phyloP scores from a whole-genome alignment of 2,113 vertebrate species.

The Nicator chloris region DNA sequence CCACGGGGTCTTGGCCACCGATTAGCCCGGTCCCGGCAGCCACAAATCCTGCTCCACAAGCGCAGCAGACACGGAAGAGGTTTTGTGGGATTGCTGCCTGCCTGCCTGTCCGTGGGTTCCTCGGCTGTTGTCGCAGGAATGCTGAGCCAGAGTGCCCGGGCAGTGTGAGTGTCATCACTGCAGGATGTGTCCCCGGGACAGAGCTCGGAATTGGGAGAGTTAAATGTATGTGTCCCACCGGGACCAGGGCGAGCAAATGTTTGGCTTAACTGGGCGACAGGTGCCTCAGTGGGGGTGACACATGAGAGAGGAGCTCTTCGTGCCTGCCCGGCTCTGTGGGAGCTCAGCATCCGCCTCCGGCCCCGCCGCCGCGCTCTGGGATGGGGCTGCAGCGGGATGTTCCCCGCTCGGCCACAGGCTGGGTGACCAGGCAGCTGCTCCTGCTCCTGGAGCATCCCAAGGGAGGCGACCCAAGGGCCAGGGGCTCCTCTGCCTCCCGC shows the following conservation, averaged over 20 bases:
- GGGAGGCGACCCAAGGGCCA: rapidly evolving
- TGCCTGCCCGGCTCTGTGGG: not conserved
- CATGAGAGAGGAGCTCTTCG: not conserved
- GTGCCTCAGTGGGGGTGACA: not conserved
- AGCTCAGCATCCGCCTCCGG: not conserved
- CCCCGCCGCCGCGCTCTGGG: rapidly evolving
- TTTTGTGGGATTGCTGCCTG: not conserved
- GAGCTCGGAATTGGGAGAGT: not conserved
- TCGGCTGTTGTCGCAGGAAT: not conserved
- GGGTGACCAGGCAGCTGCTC: not conserved
- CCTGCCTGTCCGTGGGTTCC: rapidly evolving
- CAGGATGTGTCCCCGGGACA: not conserved
- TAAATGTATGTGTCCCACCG: not conserved
- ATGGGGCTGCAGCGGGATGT: not conserved
- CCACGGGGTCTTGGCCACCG: rapidly evolving
- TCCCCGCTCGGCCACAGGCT: rapidly evolving
- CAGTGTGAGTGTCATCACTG: rapidly evolving
- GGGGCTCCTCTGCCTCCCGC: not conserved
- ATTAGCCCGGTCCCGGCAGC: rapidly evolving
- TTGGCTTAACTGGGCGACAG: not conserved
- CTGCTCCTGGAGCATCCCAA: not conserved
- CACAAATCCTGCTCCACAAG: rapidly evolving
- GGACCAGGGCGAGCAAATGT: not conserved
- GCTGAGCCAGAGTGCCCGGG: not conserved
- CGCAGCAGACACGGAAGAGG: not conserved